These are phyloP conservation scores for Galerucella calmariensis DNA, from an alignment of 2,888 invertebrate species.

Conservation along the genomic window DNA sequence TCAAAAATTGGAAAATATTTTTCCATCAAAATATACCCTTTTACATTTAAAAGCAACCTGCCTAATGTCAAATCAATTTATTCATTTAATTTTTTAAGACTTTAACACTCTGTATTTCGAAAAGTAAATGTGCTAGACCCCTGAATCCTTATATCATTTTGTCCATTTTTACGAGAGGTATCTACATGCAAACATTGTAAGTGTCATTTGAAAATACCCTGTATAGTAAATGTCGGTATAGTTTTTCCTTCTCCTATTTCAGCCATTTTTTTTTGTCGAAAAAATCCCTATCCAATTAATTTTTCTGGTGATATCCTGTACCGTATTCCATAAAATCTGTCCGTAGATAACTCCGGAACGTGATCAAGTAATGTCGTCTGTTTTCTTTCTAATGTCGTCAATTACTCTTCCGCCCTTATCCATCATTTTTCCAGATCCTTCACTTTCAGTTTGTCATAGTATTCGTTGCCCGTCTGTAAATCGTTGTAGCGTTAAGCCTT, in stretches of 20 bases:
- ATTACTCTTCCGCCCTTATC: background rate
- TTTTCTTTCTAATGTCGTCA: conserved; percentile 8
- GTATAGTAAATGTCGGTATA: too few relatives aligned
- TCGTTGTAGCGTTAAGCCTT: background rate
- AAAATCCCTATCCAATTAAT: background rate
- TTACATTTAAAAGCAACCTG: too few relatives aligned
- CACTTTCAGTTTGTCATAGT: conserved; percentile 1
- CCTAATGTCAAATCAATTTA: too few relatives aligned
- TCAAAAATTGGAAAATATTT: too few relatives aligned
- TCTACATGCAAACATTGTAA: too few relatives aligned
- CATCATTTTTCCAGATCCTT: background rate
- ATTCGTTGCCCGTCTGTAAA: background rate
- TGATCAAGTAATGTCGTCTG: conserved; percentile 1
- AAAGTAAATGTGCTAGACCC: too few relatives aligned
- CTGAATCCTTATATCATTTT: too few relatives aligned
- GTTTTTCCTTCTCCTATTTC: background rate
- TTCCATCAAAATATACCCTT: too few relatives aligned
- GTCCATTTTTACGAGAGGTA: too few relatives aligned
- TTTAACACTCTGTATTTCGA: too few relatives aligned
- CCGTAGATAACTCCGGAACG: background rate
- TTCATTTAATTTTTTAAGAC: too few relatives aligned
- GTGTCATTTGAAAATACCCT: too few relatives aligned
- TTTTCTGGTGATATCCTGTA: background rate
- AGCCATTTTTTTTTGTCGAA: background rate
- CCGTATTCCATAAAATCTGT: background rate